Percentiles rank a stretch among this genome's conserved stretches.
Conservation (phyloP, 2,113 vertebrate species). For the Lycaon pictus region DNA sequence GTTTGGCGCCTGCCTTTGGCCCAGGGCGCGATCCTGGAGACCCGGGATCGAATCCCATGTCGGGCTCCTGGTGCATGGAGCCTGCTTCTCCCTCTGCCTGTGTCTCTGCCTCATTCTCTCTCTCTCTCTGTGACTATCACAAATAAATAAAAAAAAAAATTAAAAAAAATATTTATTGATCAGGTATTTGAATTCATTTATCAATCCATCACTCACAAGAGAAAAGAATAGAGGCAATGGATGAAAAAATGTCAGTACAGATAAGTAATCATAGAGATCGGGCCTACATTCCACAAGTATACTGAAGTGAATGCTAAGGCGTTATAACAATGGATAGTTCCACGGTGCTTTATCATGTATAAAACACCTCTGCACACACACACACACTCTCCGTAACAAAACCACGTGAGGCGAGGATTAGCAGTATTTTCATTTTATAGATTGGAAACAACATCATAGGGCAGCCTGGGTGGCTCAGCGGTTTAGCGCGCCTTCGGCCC, state of each 20-base stretch:
- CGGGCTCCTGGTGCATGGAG: no score
- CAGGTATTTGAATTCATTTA: not conserved
- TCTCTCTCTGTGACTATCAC: no score
- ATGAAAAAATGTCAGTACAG: not conserved
- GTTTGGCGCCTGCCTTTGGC: no score
- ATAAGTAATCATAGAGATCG: not conserved
- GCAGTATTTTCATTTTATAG: not conserved
- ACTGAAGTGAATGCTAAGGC: not conserved
- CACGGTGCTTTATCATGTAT: not conserved
- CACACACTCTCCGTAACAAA: not conserved
- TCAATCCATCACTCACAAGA: not conserved
- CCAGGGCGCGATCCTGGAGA: no score
- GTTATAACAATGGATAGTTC: not conserved
- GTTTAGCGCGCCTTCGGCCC: no score
- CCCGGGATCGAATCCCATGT: no score
- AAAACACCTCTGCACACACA: not conserved
- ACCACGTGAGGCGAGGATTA: not conserved
- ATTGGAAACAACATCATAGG: not conserved
- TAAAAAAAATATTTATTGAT: constrained; percentile 33
- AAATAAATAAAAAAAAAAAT: no score
- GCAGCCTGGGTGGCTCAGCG: no score
- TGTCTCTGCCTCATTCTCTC: no score
- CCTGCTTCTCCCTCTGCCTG: no score
- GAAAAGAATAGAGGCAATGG: not conserved
- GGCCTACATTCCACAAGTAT: not conserved